A percentile compares a stretch with the other conserved stretches of the same genome.
Evolutionary conservation across 2,797 vertebrate genomes (phyloP).

Genomic region (Pyrocephalus nanus): DNA sequence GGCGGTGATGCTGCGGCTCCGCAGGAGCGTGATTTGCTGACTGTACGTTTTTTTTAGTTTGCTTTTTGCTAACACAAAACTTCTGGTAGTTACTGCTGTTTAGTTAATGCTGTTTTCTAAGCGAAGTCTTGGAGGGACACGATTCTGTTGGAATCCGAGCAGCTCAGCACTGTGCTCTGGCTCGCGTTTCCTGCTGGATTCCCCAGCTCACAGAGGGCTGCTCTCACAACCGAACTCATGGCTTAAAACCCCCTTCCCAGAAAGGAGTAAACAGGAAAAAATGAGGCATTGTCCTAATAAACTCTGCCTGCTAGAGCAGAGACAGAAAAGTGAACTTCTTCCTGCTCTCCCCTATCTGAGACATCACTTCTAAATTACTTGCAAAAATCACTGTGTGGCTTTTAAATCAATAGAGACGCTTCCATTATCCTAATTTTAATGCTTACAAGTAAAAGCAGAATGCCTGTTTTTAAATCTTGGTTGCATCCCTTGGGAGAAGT

Average conservation of each 20-base stretch:
- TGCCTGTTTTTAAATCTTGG: neutral
- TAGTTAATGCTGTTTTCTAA: neutral
- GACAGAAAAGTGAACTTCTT: neutral
- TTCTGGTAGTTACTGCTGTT: accelerated
- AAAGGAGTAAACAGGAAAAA: neutral
- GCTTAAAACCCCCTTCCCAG: neutral
- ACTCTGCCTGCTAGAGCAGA: neutral
- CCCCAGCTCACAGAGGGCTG: neutral
- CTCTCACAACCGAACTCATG: neutral
- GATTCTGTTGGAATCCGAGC: neutral
- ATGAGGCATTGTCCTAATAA: neutral
- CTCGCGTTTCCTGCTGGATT: neutral
- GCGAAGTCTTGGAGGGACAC: accelerated
- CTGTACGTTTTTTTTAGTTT: neutral
- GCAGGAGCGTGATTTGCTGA: accelerated
- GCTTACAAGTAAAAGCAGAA: neutral
- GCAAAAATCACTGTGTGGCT: neutral
- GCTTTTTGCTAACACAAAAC: neutral
- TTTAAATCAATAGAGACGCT: neutral
- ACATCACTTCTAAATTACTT: neutral
- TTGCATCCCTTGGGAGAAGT: neutral
- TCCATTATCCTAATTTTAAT: neutral
- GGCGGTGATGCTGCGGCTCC: accelerated
- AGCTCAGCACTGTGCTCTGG: neutral
- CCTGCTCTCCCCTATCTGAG: neutral